Conservation (phyloP, 2,797 vertebrate genomes). For the Gymnoscopelus microlampas region DNA sequence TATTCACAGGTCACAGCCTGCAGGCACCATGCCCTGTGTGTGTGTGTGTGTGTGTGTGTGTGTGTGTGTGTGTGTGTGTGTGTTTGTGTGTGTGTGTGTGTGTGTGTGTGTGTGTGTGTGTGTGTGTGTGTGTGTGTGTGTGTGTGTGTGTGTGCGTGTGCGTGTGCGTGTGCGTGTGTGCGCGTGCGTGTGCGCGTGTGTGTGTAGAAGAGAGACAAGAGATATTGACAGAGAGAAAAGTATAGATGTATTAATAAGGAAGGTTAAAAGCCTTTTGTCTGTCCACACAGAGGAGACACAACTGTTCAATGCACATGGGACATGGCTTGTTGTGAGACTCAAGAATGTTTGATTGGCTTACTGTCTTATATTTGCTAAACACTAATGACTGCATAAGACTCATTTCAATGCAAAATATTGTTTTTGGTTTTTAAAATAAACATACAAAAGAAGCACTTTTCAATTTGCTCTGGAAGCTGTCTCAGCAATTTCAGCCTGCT, state of each 20-base stretch:
- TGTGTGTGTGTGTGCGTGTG: conserved; percentile 29
- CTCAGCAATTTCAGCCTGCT: neutral
- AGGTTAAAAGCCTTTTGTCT: conserved; percentile 17
- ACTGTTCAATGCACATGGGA: too few species aligned
- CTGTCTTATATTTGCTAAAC: too few species aligned
- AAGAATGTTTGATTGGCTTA: too few species aligned
- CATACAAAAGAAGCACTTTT: neutral
- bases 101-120: conserved; percentile 38
- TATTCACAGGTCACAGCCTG: conserved; percentile 87
- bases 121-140: conserved; percentile 53
- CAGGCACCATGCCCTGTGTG: conserved; percentile 61
- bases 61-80: neutral
- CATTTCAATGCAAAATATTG: too few species aligned
- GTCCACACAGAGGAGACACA: too few species aligned
- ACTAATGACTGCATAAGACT: too few species aligned
- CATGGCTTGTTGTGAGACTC: too few species aligned
- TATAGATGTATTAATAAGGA: neutral
- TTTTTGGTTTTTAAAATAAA: too few species aligned
- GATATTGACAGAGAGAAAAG: conserved; percentile 5
- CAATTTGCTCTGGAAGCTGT: conserved; percentile 17
- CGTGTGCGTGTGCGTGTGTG: conserved; percentile 49
- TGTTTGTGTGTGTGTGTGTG: conserved; percentile 32
- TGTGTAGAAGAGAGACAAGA: neutral
- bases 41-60: conserved; percentile 52
- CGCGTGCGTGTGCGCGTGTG: conserved; percentile 52